These are phyloP conservation scores for Drosophila villosipedis DNA, from an alignment of 2,888 invertebrate species.

Conservation along the genomic window DNA sequence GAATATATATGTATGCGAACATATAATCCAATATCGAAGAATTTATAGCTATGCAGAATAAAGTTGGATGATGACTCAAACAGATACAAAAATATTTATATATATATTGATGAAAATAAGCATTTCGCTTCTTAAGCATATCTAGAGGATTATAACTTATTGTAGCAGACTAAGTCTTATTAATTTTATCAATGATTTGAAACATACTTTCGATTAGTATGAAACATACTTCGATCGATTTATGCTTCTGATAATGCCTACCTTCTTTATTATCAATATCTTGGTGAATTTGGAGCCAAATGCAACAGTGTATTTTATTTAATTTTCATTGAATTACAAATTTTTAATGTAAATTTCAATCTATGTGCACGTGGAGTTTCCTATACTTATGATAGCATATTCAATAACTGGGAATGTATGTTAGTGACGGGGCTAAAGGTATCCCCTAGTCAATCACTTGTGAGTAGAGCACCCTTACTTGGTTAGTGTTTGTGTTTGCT, in stretches of 20 bases:
- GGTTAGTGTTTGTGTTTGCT: conserved; percentile 49
- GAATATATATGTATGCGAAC: not conserved
- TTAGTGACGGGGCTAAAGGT: not conserved
- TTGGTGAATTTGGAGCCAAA: not conserved
- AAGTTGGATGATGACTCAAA: not conserved
- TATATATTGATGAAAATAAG: not conserved
- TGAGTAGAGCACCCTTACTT: not conserved
- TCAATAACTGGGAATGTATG: not conserved
- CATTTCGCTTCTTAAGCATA: not conserved
- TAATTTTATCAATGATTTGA: not conserved
- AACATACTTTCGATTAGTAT: not conserved
- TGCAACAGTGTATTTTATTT: not conserved
- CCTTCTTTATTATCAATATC: not conserved
- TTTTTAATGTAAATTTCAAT: not conserved
- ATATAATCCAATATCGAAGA: not conserved
- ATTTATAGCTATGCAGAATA: not conserved
- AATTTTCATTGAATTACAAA: not conserved
- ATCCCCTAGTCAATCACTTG: not conserved
- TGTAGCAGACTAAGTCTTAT: not conserved
- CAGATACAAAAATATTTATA: not conserved
- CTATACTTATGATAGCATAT: not conserved
- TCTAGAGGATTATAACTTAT: no score
- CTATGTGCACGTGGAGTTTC: not conserved
- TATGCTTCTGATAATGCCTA: not conserved
- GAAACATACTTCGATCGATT: not conserved